Conservation (phyloP, 2,113 vertebrate genomes). For the Ammodytes marinus region DNA sequence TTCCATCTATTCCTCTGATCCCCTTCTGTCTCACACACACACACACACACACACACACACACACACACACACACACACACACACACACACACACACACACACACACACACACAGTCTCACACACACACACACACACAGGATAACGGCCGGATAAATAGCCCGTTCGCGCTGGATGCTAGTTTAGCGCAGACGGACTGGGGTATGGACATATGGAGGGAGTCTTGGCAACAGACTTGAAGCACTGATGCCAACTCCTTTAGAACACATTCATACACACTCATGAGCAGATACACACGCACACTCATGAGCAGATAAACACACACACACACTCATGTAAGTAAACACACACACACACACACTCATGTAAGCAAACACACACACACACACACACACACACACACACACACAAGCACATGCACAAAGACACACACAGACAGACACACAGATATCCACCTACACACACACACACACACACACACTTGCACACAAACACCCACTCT, state of each 20-base stretch:
- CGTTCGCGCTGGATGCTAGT: constrained; percentile 61
- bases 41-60: too few species aligned
- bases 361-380: neutral
- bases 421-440: too few species aligned
- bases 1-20: constrained; percentile 48
- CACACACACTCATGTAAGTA: too few species aligned
- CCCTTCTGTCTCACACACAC: constrained; percentile 1
- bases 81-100: too few species aligned
- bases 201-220: constrained; percentile 80
- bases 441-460: too few species aligned
- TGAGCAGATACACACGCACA: constrained; percentile 27
- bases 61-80: too few species aligned
- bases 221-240: constrained; percentile 59
- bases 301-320: too few species aligned
- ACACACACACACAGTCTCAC: too few species aligned
- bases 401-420: neutral
- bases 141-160: constrained; percentile 61
- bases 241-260: constrained; percentile 55
- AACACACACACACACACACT: constrained; percentile 32
- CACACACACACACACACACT: too few species aligned
- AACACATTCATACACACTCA: constrained; percentile 48
- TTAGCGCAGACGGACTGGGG: constrained; percentile 65
- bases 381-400: constrained; percentile 19
- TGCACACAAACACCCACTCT: too few species aligned
- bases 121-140: too few species aligned